These are phyloP conservation scores for Maniola jurtina DNA, from an alignment of 1,140 invertebrate species.

Conservation along the genomic window DNA sequence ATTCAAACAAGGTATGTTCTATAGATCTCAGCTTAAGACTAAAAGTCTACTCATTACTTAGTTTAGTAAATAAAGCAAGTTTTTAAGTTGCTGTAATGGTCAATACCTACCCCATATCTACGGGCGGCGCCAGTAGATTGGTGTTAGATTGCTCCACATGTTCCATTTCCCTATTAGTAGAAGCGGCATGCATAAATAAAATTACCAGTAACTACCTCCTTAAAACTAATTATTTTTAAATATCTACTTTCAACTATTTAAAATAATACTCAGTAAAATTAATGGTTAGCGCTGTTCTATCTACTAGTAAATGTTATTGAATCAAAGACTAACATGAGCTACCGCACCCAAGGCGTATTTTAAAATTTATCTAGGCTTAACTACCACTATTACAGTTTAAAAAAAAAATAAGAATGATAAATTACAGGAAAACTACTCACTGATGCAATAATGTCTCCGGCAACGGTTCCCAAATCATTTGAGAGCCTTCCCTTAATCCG, in stretches of 20 bases:
- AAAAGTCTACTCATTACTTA: neutral
- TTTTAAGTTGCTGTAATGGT: neutral
- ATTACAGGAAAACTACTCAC: conserved; percentile 71
- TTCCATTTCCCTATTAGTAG: conserved; percentile 54
- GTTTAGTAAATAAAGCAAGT: neutral
- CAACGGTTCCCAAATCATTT: conserved; percentile 86
- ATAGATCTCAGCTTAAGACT: neutral
- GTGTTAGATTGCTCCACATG: conserved; percentile 36
- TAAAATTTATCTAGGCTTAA: neutral
- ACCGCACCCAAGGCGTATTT: neutral
- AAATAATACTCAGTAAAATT: neutral
- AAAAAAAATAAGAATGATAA: neutral
- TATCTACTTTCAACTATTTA: neutral
- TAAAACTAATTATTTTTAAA: neutral
- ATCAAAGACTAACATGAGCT: neutral
- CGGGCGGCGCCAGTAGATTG: conserved; percentile 52
- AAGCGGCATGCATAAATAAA: conserved; percentile 70
- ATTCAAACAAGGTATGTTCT: too few species aligned
- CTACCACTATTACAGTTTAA: neutral
- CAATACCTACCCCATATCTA: conserved; percentile 70
- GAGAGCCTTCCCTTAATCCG: conserved; percentile 82
- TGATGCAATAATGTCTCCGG: conserved; percentile 75
- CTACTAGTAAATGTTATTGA: neutral
- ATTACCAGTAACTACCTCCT: conserved; percentile 41
- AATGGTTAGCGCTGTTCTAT: too few species aligned